These are phyloP conservation scores for Halcyon smyrnensis DNA, from an alignment of 2,797 vertebrate species.

Conservation along the genomic window DNA sequence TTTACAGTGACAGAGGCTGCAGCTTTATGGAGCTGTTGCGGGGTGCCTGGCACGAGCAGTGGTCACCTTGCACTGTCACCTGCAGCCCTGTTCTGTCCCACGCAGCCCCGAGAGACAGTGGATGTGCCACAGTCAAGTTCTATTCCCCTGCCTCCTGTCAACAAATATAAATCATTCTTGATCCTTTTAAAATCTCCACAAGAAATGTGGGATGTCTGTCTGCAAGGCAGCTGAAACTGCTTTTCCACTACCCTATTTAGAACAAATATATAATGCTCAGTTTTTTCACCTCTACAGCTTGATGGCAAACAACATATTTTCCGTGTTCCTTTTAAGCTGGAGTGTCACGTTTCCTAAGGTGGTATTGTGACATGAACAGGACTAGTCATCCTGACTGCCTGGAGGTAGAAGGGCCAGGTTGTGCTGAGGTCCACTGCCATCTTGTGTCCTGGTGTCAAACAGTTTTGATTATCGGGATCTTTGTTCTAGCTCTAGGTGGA, in stretches of 20 bases:
- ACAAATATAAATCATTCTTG: not conserved
- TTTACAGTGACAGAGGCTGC: not conserved
- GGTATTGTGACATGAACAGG: not conserved
- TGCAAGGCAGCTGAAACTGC: not conserved
- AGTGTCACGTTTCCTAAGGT: not conserved
- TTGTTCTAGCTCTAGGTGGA: not conserved
- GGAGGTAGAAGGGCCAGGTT: not conserved
- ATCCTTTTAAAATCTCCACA: not conserved
- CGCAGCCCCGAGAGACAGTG: accelerated
- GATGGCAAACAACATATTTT: not conserved
- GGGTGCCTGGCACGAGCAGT: not conserved
- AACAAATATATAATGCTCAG: not conserved
- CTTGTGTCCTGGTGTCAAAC: not conserved
- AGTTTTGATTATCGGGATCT: not conserved
- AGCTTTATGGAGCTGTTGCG: not conserved
- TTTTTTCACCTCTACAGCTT: not conserved
- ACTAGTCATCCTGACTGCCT: not conserved
- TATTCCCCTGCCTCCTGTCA: not conserved
- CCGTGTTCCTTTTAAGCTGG: not conserved
- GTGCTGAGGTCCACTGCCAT: not conserved
- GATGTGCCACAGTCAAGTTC: not conserved
- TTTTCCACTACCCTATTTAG: not conserved
- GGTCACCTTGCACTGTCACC: not conserved
- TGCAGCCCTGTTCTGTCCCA: not conserved
- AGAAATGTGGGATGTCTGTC: not conserved